phyloP scores from a whole-genome alignment of 2,797 vertebrate species.

The Ambastaia sidthimunki region DNA sequence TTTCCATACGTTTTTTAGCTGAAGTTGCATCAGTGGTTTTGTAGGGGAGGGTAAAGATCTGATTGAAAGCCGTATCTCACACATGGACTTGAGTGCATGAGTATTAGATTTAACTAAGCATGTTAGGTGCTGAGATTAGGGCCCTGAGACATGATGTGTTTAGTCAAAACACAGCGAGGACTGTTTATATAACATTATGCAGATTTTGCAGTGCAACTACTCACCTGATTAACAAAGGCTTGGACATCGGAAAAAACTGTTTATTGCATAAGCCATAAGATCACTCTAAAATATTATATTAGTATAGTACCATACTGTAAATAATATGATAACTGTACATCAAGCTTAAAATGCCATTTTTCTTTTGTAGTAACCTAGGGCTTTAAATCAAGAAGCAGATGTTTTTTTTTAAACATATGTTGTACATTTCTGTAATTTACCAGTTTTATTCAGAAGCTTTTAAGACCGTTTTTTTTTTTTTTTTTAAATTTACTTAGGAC shows the following conservation, averaged over 20 bases:
- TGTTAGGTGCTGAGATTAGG: conserved; percentile 46
- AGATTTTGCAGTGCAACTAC: background rate
- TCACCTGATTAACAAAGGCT: conserved; percentile 21
- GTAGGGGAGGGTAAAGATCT: conserved; percentile 21
- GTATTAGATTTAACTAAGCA: conserved; percentile 61
- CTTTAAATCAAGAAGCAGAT: background rate
- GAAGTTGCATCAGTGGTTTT: conserved; percentile 18
- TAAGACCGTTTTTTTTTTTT: background rate
- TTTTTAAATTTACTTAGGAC: background rate
- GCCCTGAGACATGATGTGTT: conserved; percentile 52
- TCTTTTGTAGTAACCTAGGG: background rate
- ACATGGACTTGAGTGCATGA: conserved; percentile 52
- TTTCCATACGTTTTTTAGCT: conserved; percentile 3
- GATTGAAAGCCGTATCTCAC: conserved; percentile 38
- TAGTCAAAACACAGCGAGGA: conserved; percentile 51
- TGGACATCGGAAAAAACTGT: background rate
- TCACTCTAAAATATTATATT: background rate
- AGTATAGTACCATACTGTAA: background rate
- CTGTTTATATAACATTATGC: conserved; percentile 49
- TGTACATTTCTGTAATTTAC: background rate
- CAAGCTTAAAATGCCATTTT: background rate
- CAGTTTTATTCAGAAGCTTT: background rate
- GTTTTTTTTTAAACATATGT: background rate
- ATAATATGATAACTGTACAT: background rate
- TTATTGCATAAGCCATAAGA: background rate